These are phyloP conservation scores for Malurus melanocephalus DNA, from an alignment of 2,113 vertebrate genomes.

Conservation along the genomic window DNA sequence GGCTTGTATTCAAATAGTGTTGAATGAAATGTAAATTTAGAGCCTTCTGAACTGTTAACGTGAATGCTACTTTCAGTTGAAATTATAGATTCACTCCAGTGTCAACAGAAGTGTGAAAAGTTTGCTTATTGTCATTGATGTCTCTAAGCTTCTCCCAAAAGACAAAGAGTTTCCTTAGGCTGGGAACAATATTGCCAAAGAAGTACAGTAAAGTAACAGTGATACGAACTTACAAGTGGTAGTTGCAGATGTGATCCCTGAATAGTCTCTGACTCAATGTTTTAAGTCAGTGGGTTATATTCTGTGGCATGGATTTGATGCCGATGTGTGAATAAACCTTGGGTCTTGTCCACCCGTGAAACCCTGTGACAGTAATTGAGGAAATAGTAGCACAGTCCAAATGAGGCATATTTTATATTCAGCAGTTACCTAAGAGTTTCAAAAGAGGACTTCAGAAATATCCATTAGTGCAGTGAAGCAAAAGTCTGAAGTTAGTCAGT, in stretches of 20 bases:
- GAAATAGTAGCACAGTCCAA: neutral
- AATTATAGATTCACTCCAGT: neutral
- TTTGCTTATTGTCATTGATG: neutral
- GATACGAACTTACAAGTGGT: neutral
- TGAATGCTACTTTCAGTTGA: neutral
- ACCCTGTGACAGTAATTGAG: neutral
- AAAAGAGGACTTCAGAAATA: neutral
- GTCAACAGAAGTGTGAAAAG: neutral
- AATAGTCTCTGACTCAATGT: neutral
- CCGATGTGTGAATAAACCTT: neutral
- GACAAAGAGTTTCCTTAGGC: neutral
- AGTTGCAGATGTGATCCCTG: neutral
- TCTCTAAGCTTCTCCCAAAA: neutral
- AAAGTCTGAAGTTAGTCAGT: neutral
- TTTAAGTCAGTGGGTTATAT: neutral
- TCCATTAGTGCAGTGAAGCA: neutral
- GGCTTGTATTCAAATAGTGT: neutral
- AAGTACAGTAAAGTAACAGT: neutral
- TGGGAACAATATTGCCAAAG: neutral
- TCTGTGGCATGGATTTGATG: neutral
- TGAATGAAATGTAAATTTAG: neutral
- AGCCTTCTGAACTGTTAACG: neutral
- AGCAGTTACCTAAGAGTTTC: neutral
- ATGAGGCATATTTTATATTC: neutral
- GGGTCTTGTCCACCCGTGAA: neutral